phyloP scores from a whole-genome alignment of 2,797 vertebrate species.

The Nasua narica region DNA sequence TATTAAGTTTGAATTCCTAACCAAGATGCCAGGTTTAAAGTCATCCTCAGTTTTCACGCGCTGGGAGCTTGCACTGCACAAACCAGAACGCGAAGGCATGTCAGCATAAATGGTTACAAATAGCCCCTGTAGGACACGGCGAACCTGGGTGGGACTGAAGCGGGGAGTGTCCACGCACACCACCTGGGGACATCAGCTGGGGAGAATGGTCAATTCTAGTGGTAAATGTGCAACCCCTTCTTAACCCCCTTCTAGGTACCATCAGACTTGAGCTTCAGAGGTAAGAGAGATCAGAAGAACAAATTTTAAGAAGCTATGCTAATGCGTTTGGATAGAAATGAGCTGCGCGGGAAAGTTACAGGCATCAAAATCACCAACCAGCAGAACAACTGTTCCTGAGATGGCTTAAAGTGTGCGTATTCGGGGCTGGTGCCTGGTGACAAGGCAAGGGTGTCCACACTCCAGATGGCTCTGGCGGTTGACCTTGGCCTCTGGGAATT shows the following conservation, averaged over 20 bases:
- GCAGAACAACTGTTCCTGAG: background rate
- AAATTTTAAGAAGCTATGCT: background rate
- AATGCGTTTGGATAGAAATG: background rate
- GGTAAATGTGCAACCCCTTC: background rate
- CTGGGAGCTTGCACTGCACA: background rate
- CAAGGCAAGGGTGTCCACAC: background rate
- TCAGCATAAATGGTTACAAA: background rate
- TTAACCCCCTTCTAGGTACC: background rate
- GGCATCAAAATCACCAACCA: background rate
- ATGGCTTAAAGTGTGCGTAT: background rate
- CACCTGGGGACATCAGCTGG: background rate
- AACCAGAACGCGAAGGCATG: background rate
- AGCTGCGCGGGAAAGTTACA: background rate
- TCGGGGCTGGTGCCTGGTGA: background rate
- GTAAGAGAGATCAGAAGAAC: background rate
- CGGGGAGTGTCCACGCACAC: background rate
- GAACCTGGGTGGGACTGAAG: background rate
- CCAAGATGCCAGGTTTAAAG: background rate
- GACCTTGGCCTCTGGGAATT: background rate
- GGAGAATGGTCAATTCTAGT: background rate
- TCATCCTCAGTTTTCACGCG: background rate
- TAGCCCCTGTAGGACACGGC: fast-evolving
- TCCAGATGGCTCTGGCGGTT: background rate
- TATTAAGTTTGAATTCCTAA: background rate
- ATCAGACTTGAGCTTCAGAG: background rate